Base-by-base conservation (phyloP, 2,888 invertebrate genomes). In the Eumacrocentrus americanus region DNA sequence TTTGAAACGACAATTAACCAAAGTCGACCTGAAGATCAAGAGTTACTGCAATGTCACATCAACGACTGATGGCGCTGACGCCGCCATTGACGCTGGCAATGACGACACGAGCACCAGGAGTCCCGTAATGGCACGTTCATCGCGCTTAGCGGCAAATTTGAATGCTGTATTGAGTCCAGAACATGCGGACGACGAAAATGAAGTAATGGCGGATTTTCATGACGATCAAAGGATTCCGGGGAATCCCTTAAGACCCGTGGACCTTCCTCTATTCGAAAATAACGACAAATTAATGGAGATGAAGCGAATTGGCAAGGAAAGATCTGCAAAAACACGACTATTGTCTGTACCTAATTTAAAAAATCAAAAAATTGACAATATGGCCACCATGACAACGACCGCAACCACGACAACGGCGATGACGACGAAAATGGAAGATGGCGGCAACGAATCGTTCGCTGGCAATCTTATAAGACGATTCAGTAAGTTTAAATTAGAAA, bases 391-490 rank as follows among this genome's bases (percentile, higher is more conserved):
- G 67, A 68, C 73, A 67, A 72, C 71, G 66, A 79, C 42, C 16
- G 9, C 51, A 18, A 7, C 58, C 51, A 66, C 53, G 58, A 47
- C 20, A 29, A 37, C 22, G 20, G 14, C 18, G 12, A 16, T 35
- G 9, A 46, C 20, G 35, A 25, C 22, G 4, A 7, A 38, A 12
- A 51, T 37, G 20, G 38, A 40, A 59, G 38, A 48, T 54, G 58
- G 54, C 50, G 67, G 58, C 46, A 53, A 69, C 69, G 76, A 76
- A 60, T 83, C 88, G 65, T 88, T 90, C 84, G 88, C 90, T 72
- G 89, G 90, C 79, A 89, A 85, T 84, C 84, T 92, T 73, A 90
- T 90, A 85, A 87, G 92, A 81, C 89, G 91, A 85, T 91, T 92
- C 88, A 91, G 92, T 93, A 91, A 93, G 93, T 92, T 22, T 52